Base-by-base conservation (phyloP, 2,888 invertebrate genomes). In the Thymelicus lineola region DNA sequence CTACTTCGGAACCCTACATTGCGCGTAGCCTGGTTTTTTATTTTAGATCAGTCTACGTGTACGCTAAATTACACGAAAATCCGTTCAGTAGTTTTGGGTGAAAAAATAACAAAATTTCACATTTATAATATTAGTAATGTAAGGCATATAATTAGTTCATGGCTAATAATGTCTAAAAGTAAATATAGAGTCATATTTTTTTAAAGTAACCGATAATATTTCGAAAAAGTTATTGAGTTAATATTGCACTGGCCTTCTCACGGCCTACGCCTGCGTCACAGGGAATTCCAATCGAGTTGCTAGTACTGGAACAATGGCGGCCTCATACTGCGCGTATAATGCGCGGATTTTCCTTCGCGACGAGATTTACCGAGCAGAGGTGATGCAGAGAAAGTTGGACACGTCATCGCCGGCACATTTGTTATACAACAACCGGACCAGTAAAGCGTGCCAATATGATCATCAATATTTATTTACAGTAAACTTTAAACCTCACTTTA, bases 381-480 rank as follows among this genome's bases (percentile, higher is more conserved):
- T 77, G 75, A 73, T 78, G 79, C 78, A 81, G 91, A 90, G 91
- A 91, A 91, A 91, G 91, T 87, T 81, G 73, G 74, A 77, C 79
- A 77, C 84, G 82, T 90, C 91, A 90, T 82, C 82, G 80, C 81
- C 82, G 79, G 78, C 82, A 82, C 80, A 82, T 82, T 78, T 80
- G 82, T 92, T 91, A 88, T 87, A 87, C 88, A 90, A 89, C 80
- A 77, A 79, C 82, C 84, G 86, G 83, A 84, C 83, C 77, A 75
- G 71, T 75, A 78, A 85, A 84, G 82, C 80, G 84, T 86, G 89
- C 85, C 86, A 86, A 81, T 82, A 80, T 75, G 74, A 72, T 62
- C 70, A 66, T 58, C 60, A 69, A 61, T 55, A 61, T 69, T 61
- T 64, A 65, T 65, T 61, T 42, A 36, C 63, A 63, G 17, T 50